A percentile compares a stretch with the other conserved stretches of the same genome.
Evolutionary conservation across 2,113 vertebrate species (phyloP).

Genomic region (Regulus satrapa): DNA sequence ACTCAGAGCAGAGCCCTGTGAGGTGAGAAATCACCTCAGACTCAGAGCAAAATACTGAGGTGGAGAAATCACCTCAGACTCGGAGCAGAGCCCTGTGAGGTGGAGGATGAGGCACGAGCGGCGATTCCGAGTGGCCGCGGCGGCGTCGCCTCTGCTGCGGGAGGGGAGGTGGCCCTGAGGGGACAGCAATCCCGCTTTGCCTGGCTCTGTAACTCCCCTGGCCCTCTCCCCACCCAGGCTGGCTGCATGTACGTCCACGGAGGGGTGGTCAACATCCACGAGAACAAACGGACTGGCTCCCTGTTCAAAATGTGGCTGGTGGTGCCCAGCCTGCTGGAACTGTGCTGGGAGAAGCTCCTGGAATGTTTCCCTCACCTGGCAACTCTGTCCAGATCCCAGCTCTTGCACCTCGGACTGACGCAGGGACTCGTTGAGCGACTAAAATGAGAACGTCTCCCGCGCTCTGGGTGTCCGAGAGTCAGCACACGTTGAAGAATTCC

Average conservation of each 20-base stretch:
- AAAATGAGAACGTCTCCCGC: conserved; percentile 75
- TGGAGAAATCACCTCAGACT: too few relatives aligned
- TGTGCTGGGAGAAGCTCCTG: conserved; percentile 94
- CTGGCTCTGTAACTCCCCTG: not conserved
- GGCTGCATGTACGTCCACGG: conserved; percentile 99
- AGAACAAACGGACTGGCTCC: conserved; percentile 96
- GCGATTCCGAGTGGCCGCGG: too few relatives aligned
- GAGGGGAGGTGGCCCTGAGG: too few relatives aligned
- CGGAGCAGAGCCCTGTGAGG: too few relatives aligned
- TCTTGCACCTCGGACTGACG: conserved; percentile 93
- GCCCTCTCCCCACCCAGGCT: conserved; percentile 70
- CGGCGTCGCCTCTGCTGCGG: too few relatives aligned
- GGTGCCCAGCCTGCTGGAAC: conserved; percentile 94
- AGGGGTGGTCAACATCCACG: conserved; percentile 95
- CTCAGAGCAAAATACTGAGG: too few relatives aligned
- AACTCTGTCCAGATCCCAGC: conserved; percentile 82
- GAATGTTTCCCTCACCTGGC: conserved; percentile 85
- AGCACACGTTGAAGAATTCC: conserved; percentile 10
- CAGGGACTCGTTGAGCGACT: conserved; percentile 93
- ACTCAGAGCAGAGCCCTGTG: too few relatives aligned
- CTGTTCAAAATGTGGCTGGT: conserved; percentile 97
- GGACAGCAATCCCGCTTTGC: rapidly evolving
- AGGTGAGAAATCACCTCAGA: too few relatives aligned
- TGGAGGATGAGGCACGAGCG: too few relatives aligned
- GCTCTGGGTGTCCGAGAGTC: not conserved